These are phyloP conservation scores for Thamnophis sirtalis DNA, from an alignment of 2,113 vertebrate genomes.

Conservation along the genomic window DNA sequence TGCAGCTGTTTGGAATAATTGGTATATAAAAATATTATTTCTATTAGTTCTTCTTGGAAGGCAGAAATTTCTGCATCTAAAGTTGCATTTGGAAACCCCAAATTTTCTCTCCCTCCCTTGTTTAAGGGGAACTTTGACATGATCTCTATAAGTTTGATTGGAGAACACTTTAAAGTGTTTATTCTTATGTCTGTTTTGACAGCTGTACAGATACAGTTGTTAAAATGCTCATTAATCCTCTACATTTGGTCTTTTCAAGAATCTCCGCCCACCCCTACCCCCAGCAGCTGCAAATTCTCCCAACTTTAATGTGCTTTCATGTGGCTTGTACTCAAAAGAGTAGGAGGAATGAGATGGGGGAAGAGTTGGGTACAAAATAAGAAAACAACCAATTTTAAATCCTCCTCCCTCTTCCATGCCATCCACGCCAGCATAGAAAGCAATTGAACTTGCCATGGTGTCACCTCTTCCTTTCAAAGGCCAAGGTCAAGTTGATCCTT, in stretches of 20 bases:
- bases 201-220: conserved; percentile 32
- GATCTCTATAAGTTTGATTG: neutral
- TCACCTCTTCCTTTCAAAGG: fast-evolving
- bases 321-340: neutral
- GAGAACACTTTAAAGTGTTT: neutral
- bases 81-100: neutral
- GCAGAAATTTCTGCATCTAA: neutral
- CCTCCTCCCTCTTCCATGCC: fast-evolving
- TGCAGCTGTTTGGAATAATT: neutral
- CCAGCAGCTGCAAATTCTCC: neutral
- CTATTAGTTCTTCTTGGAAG: neutral
- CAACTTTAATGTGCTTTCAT: neutral
- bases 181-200: conserved; percentile 17
- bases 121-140: neutral
- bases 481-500: neutral
- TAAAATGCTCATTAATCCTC: neutral
- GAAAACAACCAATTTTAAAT: neutral
- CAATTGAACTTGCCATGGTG: neutral
- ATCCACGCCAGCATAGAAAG: fast-evolving
- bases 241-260: neutral
- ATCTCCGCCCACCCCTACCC: neutral
- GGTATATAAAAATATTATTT: conserved; percentile 2
- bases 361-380: neutral
- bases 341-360: neutral
- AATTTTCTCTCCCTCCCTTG: neutral